Evolutionary conservation across 1,140 invertebrate genomes (phyloP).

Genomic region (Tetramorium simillimum): DNA sequence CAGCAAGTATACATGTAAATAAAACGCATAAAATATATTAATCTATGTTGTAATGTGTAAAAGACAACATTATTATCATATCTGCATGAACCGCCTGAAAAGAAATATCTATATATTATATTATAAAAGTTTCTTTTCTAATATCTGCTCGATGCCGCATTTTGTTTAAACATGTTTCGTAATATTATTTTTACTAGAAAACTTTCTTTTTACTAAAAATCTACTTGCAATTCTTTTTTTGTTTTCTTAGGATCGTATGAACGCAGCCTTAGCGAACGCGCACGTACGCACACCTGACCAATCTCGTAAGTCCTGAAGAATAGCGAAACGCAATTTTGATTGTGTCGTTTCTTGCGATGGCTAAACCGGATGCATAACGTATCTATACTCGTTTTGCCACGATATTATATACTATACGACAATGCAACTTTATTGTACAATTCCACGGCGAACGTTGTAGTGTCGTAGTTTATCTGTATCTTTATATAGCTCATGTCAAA

Average conservation of each 20-base stretch:
- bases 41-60: neutral
- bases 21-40: neutral
- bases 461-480: slow-evolving; percentile 57
- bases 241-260: neutral
- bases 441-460: neutral
- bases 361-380: neutral
- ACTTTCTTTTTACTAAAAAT: neutral
- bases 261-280: neutral
- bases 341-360: neutral
- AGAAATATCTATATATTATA: neutral
- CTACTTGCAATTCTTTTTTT: neutral
- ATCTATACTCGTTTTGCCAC: slow-evolving; percentile 9
- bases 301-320: slow-evolving; percentile 38
- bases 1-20: neutral
- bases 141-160: neutral
- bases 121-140: neutral
- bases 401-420: slow-evolving; percentile 3
- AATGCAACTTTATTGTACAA: neutral
- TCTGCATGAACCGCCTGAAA: neutral
- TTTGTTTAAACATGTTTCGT: neutral
- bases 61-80: neutral
- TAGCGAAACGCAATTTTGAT: slow-evolving; percentile 16
- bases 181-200: neutral
- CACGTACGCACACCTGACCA: slow-evolving; percentile 18
- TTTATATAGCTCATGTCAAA: slow-evolving; percentile 17